Conservation (phyloP, 2,888 invertebrate genomes). For the Chamaedrilus cognettii region DNA sequence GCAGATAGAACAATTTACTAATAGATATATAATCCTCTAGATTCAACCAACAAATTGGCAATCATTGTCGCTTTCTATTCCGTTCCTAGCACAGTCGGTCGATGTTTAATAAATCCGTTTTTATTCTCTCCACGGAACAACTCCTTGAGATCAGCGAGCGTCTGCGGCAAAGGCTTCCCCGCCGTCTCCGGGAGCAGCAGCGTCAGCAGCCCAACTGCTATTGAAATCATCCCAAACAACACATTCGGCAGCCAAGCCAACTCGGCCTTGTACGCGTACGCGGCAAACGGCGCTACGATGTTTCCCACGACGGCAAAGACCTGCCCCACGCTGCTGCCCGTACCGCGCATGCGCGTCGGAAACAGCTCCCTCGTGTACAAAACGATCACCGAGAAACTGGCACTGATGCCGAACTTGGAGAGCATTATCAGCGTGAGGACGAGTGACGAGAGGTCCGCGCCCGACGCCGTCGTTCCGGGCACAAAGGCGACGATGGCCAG, state of each 20-base stretch:
- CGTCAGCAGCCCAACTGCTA: conserved; percentile 17
- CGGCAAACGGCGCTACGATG: conserved; percentile 16
- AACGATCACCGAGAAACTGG: conserved; percentile 28
- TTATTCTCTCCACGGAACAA: no score
- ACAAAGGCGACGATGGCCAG: conserved; percentile 20
- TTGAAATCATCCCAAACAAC: conserved; percentile 18
- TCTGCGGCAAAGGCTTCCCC: conserved; percentile 25
- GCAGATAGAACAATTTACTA: no score
- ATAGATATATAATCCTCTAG: no score
- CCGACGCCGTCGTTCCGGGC: conserved; percentile 22
- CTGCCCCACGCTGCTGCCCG: conserved; percentile 15
- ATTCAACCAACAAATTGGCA: no score
- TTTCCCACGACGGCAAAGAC: conserved; percentile 14
- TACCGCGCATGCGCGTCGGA: conserved; percentile 27
- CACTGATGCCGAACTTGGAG: conserved; percentile 28
- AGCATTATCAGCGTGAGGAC: conserved; percentile 17
- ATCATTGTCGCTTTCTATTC: no score
- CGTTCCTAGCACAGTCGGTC: no score
- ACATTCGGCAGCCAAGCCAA: conserved; percentile 27
- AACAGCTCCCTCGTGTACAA: conserved; percentile 30
- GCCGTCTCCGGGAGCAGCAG: conserved; percentile 30
- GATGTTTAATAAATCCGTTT: no score
- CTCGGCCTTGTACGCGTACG: conserved; percentile 17
- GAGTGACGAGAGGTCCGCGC: conserved; percentile 19
- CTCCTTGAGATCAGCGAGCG: conserved; percentile 14